phyloP scores from a whole-genome alignment of 2,888 invertebrate genomes.

The Cetonia aurata region DNA sequence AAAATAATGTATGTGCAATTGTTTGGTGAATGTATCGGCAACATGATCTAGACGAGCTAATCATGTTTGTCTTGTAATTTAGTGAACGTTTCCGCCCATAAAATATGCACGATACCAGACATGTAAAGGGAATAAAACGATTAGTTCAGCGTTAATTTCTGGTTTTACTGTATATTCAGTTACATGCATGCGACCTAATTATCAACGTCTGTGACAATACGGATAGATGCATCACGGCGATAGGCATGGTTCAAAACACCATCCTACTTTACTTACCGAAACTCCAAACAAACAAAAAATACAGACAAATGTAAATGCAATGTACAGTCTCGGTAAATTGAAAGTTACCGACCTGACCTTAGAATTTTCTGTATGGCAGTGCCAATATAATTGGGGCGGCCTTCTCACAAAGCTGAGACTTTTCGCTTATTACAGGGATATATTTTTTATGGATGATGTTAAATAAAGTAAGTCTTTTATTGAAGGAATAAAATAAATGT shows the following conservation, averaged over 20 bases:
- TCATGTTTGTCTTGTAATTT: slow-evolving; percentile 39
- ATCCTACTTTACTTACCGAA: not conserved
- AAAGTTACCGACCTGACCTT: no score
- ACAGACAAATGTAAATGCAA: no score
- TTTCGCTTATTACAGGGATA: no score
- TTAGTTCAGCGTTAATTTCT: slow-evolving; percentile 39
- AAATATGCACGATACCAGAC: slow-evolving; percentile 35
- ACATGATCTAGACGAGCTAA: slow-evolving; percentile 34
- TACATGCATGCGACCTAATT: slow-evolving; percentile 34
- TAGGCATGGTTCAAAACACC: slow-evolving; percentile 8
- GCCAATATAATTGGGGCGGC: no score
- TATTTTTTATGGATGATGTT: no score
- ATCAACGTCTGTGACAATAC: slow-evolving; percentile 30
- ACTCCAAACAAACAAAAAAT: no score
- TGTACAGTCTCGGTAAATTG: no score
- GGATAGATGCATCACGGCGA: slow-evolving; percentile 20
- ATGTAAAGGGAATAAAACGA: slow-evolving; percentile 39
- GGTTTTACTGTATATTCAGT: slow-evolving; percentile 37
- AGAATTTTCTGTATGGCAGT: no score
- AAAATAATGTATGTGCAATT: slow-evolving; percentile 35
- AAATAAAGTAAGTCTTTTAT: no score
- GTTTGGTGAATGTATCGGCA: slow-evolving; percentile 27
- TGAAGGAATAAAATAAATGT: no score
- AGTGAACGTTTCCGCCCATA: slow-evolving; percentile 37
- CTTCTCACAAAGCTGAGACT: no score